A percentile compares a stretch with the other conserved stretches of the same genome.
phyloP scores from a whole-genome alignment of 2,797 vertebrate genomes.

The Sphenopsis melanotis region DNA sequence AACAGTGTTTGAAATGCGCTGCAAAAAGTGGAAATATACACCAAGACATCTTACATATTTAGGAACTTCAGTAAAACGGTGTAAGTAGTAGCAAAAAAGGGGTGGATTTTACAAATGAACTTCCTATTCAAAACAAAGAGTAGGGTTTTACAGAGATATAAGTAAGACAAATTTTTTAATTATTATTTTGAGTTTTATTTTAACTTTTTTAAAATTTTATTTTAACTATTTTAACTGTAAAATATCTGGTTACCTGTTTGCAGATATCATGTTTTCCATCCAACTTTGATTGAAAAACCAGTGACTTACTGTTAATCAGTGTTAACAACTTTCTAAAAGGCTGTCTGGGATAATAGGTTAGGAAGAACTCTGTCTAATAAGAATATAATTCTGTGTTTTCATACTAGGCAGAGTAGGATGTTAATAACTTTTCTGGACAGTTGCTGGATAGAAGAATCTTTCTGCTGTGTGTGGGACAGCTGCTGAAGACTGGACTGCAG shows the following conservation, averaged over 20 bases:
- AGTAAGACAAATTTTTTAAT: neutral
- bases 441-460: neutral
- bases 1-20: neutral
- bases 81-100: neutral
- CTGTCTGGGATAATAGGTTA: neutral
- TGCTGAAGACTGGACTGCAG: neutral
- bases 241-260: neutral
- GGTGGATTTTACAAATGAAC: neutral
- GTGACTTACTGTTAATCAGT: neutral
- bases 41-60: neutral
- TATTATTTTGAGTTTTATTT: neutral
- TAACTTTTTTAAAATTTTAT: neutral
- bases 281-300: neutral
- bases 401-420: neutral
- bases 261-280: neutral
- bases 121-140: neutral
- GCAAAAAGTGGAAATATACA: neutral
- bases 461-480: neutral
- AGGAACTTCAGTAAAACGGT: neutral
- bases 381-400: neutral
- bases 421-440: neutral
- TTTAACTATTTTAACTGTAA: neutral
- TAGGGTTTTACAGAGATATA: neutral
- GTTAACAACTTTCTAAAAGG: neutral
- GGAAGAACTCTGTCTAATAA: neutral